phyloP scores from a whole-genome alignment of 2,797 vertebrate genomes.

The Acipenser ruthenus region DNA sequence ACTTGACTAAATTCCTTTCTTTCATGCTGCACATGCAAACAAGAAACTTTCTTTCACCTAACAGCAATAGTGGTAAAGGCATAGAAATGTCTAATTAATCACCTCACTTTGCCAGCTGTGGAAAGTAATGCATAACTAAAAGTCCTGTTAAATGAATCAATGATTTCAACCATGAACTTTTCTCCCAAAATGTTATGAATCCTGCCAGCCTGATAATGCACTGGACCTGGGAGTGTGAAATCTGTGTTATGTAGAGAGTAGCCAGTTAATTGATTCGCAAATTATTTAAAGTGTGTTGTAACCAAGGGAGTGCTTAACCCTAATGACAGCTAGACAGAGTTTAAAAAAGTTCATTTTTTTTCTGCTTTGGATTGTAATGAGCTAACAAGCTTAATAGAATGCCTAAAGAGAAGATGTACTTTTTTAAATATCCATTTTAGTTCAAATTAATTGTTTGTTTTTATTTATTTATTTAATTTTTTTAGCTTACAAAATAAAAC shows the following conservation, averaged over 20 bases:
- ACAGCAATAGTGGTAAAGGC: conserved; percentile 29
- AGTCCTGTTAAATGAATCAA: conserved; percentile 95
- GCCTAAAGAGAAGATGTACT: conserved; percentile 16
- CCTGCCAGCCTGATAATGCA: conserved; percentile 79
- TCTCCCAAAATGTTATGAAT: conserved; percentile 94
- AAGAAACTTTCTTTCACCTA: conserved; percentile 33
- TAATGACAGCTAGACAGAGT: conserved; percentile 69
- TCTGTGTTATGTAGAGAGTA: conserved; percentile 80
- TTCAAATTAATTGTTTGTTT: too few species aligned
- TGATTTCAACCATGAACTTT: conserved; percentile 95
- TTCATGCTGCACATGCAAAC: conserved; percentile 33
- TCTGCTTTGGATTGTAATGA: conserved; percentile 53
- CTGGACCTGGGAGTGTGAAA: conserved; percentile 82
- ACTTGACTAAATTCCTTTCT: conserved; percentile 39
- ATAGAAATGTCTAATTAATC: conserved; percentile 67
- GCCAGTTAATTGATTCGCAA: conserved; percentile 96
- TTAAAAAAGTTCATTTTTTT: conserved; percentile 47
- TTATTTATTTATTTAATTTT: too few species aligned
- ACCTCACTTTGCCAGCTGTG: conserved; percentile 78
- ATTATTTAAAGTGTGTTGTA: conserved; percentile 96
- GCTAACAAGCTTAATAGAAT: conserved; percentile 57
- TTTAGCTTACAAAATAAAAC: too few species aligned
- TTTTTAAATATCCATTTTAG: too few species aligned
- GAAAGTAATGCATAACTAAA: conserved; percentile 90
- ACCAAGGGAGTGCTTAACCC: conserved; percentile 74